Evolutionary conservation across 1,140 invertebrate genomes (phyloP), one percentile per base, ranked within the genome.

Genomic region (Drosophila sp.): DNA sequence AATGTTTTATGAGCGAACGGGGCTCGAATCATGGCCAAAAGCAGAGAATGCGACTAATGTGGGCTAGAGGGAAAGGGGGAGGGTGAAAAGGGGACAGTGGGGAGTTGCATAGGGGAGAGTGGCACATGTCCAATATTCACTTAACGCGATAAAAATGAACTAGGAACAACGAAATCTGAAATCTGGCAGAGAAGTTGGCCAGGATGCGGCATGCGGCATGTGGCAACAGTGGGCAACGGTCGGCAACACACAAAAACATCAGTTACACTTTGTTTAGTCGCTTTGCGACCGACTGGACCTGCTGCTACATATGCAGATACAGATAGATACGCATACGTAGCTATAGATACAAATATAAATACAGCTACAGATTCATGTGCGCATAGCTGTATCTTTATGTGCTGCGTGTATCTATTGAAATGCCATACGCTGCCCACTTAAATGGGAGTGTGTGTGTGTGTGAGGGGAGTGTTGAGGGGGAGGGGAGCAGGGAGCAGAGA

Each of bases 81-180:
- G 14, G 41, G 5, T 40, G 25, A 41, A 21, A 11, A 14, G 8
- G 50, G n/a, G n/a, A n/a, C n/a, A n/a, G n/a, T n/a, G n/a, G n/a
- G n/a, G n/a, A n/a, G n/a, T n/a, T n/a, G n/a, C n/a, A n/a, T n/a
- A n/a, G n/a, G n/a, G n/a, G n/a, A n/a, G 36, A 7, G 8, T 48
- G 50, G 80, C 82, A 89, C 82, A 83, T 87, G 82, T 82, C 79
- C 78, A 83, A 89, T 87, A 87, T 87, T 87, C 83, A 79, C 83
- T 87, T 87, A 87, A 87, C 82, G 82, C 82, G 82, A 89, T 87
- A 89, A 87, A 87, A 87, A 87, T 87, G 82, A 87, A 87, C 79
- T 87, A 89, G 84, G 40, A 83, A 87, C 82, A 87, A 72, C 71
- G 67, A 89, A 87, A 87, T 87, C 82, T 86, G 80, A 69, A n/a